These are phyloP conservation scores for Melanotaenia parkinsoni DNA, from an alignment of 2,797 vertebrate species.

Conservation along the genomic window DNA sequence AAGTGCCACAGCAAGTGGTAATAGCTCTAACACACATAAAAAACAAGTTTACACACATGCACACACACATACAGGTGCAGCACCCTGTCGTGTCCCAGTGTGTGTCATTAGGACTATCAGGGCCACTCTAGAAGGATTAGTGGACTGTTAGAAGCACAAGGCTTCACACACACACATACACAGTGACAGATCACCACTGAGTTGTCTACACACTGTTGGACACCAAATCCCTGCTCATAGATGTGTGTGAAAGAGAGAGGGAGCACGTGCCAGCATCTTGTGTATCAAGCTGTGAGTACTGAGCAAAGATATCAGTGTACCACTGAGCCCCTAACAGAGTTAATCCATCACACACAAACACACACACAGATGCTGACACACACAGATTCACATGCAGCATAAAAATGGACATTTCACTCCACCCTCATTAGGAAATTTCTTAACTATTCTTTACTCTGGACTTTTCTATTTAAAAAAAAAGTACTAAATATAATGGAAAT, in stretches of 20 bases:
- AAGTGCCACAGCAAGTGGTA: conserved; percentile 61
- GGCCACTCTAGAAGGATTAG: conserved; percentile 82
- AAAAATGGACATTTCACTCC: conserved; percentile 28
- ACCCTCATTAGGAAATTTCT: neutral
- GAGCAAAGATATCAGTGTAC: conserved; percentile 82
- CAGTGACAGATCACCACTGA: conserved; percentile 69
- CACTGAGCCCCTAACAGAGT: conserved; percentile 74
- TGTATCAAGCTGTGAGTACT: conserved; percentile 75
- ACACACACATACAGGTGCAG: conserved; percentile 67
- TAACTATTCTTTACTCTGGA: neutral
- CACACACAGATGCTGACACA: conserved; percentile 23
- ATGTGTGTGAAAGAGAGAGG: conserved; percentile 35
- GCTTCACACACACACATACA: conserved; percentile 38
- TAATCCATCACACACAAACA: conserved; percentile 72
- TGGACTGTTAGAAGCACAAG: conserved; percentile 73
- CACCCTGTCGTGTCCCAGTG: conserved; percentile 73
- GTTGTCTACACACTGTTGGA: conserved; percentile 71
- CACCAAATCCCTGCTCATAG: conserved; percentile 66
- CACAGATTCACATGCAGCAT: conserved; percentile 24
- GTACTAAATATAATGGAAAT: neutral
- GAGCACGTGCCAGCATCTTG: conserved; percentile 71
- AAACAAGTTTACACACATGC: conserved; percentile 23
- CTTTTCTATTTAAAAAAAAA: neutral
- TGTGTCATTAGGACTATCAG: conserved; percentile 83
- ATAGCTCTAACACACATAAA: conserved; percentile 38